Conservation (phyloP, 1,140 invertebrate species). For the Drosophila dunni region DNA sequence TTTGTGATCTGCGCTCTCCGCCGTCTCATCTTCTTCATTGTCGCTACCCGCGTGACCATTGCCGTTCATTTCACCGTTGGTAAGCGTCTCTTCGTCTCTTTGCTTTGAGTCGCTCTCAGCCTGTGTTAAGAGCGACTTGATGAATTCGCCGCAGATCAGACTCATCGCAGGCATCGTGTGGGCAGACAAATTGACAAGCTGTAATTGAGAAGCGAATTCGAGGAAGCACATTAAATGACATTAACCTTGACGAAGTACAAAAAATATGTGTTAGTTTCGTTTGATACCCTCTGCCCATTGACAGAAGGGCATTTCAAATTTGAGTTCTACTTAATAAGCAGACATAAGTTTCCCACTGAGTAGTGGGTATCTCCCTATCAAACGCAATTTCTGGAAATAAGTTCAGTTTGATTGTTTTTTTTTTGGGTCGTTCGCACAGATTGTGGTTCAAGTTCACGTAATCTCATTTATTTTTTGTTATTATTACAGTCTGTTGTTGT, state of each 20-base stretch:
- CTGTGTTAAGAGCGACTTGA: constrained; percentile 83
- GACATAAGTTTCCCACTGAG: background rate
- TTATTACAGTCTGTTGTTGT: constrained; percentile 17
- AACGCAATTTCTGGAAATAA: background rate
- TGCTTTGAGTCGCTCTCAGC: constrained; percentile 49
- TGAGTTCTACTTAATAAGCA: background rate
- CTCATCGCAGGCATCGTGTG: constrained; percentile 86
- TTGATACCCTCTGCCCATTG: background rate
- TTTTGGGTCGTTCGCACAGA: constrained; percentile 48
- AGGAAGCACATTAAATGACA: constrained; percentile 65
- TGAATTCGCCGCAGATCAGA: constrained; percentile 85
- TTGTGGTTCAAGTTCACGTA: constrained; percentile 75
- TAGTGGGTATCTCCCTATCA: constrained; percentile 13
- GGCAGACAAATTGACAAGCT: constrained; percentile 85
- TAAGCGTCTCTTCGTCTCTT: constrained; percentile 33
- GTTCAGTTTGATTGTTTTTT: constrained; percentile 20
- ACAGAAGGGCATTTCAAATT: background rate
- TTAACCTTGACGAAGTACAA: constrained; percentile 74
- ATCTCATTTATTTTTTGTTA: constrained; percentile 54
- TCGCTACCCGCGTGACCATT: constrained; percentile 59
- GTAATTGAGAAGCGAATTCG: constrained; percentile 66
- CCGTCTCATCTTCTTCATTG: constrained; percentile 4
- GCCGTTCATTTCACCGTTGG: constrained; percentile 58
- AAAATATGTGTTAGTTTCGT: constrained; percentile 51
- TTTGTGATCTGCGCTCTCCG: background rate